A percentile compares a stretch with the other conserved stretches of the same genome.
These are phyloP conservation scores for Paraplagusia blochii DNA, from an alignment of 2,113 vertebrate species.

Conservation along the genomic window DNA sequence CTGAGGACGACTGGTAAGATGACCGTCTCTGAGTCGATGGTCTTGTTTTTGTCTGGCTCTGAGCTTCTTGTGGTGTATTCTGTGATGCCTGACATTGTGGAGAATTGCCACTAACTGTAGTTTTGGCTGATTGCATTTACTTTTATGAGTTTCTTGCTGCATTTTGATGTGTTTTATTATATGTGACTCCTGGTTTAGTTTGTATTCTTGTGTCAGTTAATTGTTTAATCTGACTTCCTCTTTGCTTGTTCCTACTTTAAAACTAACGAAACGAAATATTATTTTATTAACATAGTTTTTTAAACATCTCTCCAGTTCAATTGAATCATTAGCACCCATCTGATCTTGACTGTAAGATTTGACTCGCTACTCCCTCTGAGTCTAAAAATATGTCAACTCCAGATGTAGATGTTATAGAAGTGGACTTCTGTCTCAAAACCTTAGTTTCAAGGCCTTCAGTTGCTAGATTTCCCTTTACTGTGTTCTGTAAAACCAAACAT, in stretches of 20 bases:
- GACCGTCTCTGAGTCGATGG: constrained; percentile 45
- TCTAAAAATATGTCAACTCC: too few relatives aligned
- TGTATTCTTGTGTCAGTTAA: constrained; percentile 14
- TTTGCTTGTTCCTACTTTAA: constrained; percentile 10
- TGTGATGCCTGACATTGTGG: constrained; percentile 66
- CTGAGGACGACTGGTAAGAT: constrained; percentile 93
- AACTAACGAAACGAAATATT: background rate
- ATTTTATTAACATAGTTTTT: too few relatives aligned
- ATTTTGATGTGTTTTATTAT: constrained; percentile 38
- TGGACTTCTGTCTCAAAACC: too few relatives aligned
- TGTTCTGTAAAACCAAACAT: too few relatives aligned
- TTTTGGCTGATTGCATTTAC: constrained; percentile 9
- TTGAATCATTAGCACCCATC: too few relatives aligned
- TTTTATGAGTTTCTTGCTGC: constrained; percentile 39
- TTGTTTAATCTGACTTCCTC: constrained; percentile 8
- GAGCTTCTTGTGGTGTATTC: constrained; percentile 65
- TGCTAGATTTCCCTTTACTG: too few relatives aligned
- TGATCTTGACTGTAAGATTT: too few relatives aligned
- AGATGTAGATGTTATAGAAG: too few relatives aligned
- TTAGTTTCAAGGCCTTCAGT: too few relatives aligned
- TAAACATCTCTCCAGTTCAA: too few relatives aligned
- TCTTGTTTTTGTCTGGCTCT: constrained; percentile 18
- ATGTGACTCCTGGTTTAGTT: constrained; percentile 25
- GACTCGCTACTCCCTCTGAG: too few relatives aligned
- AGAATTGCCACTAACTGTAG: constrained; percentile 21